Evolutionary conservation across 2,797 vertebrate genomes (phyloP).

Genomic region (Macroramphosus scolopax): DNA sequence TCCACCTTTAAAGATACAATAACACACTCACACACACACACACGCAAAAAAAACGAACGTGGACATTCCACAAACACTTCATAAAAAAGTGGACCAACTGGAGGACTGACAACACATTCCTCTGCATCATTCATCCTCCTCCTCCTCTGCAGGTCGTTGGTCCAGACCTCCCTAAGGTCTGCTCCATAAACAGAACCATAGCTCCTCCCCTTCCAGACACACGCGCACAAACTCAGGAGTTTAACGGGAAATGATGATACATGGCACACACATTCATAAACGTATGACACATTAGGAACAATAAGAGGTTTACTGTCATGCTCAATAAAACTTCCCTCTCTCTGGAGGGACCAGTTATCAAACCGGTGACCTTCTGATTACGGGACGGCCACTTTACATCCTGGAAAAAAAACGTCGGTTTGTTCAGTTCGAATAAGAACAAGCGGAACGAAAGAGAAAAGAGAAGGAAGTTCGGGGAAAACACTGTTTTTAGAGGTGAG

Average conservation of each 20-base stretch:
- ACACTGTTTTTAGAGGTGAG: conserved; percentile 10
- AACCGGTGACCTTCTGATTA: too few relatives aligned
- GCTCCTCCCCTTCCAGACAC: not conserved
- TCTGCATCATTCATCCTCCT: conserved; percentile 16
- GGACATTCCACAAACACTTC: too few relatives aligned
- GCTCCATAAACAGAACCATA: conserved; percentile 35
- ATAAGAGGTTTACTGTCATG: too few relatives aligned
- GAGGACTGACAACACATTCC: conserved; percentile 27
- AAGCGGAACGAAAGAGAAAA: not conserved
- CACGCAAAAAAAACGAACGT: too few relatives aligned
- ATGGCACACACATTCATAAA: not conserved
- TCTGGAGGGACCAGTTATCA: too few relatives aligned
- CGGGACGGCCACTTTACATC: too few relatives aligned
- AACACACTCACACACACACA: not conserved
- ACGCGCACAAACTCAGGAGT: too few relatives aligned
- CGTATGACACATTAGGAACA: too few relatives aligned
- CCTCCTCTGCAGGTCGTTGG: conserved; percentile 32
- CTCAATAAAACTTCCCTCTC: conserved; percentile 5
- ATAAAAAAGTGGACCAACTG: conserved; percentile 1
- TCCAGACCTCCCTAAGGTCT: conserved; percentile 32
- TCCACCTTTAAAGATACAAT: not conserved
- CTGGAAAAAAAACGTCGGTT: conserved; percentile 2
- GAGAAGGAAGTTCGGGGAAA: conserved; percentile 9
- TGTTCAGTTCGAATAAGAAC: not conserved
- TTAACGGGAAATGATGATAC: too few relatives aligned